Conservation (phyloP, 2,797 vertebrate genomes). For the Limosa lapponica region DNA sequence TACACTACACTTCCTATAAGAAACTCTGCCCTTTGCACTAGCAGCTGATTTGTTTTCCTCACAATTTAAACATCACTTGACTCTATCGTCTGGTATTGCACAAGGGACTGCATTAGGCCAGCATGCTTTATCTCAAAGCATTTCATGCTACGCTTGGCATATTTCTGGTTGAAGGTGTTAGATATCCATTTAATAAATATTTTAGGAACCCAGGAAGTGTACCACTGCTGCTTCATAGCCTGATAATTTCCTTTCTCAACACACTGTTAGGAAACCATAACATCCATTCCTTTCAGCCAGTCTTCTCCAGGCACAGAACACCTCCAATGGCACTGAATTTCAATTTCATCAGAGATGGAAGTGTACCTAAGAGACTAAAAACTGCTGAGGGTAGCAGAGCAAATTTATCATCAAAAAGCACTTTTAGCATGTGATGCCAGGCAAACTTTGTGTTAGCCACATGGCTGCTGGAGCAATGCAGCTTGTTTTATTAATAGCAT, state of each 20-base stretch:
- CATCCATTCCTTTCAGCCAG: not conserved
- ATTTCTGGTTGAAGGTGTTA: not conserved
- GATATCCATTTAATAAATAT: not conserved
- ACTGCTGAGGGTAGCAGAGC: conserved; percentile 13
- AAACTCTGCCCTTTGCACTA: not conserved
- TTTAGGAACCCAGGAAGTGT: not conserved
- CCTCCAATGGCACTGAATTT: not conserved
- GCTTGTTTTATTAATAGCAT: not conserved
- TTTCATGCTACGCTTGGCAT: not conserved
- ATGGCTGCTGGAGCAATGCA: not conserved
- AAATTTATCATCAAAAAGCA: conserved; percentile 35
- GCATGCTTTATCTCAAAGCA: not conserved
- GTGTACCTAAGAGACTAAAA: conserved; percentile 11
- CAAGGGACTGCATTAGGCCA: not conserved
- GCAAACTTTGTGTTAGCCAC: not conserved
- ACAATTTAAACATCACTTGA: not conserved
- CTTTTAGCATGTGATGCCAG: not conserved
- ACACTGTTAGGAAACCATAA: not conserved
- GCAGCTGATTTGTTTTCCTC: not conserved
- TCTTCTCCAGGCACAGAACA: not conserved
- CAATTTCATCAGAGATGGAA: not conserved
- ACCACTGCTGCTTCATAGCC: not conserved
- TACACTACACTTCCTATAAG: not conserved
- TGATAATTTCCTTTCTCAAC: not conserved
- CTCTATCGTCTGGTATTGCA: not conserved